Evolutionary conservation across 2,888 invertebrate species (phyloP), one percentile per base, ranked within the genome.

Genomic region (Melanostoma scalare): DNA sequence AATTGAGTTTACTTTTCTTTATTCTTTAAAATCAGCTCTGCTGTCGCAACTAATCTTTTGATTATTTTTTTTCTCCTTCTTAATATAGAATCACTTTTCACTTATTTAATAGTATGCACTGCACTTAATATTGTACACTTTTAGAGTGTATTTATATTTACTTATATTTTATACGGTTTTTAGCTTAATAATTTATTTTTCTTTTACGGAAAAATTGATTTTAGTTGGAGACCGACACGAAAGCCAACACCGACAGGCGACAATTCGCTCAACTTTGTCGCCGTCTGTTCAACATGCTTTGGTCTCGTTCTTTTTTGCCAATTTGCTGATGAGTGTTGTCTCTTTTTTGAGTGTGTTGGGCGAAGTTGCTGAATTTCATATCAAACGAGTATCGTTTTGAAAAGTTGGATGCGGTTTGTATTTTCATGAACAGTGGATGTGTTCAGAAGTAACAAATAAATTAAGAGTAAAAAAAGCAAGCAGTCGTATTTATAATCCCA

Each of bases 211-310:
- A 72, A 73, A 82, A 69, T 82, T 69, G 82, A 82, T 82, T 82
- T 82, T 82, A 63, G 46, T 73, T 56, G 40, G 48, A 80, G 74
- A 63, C 80, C 85, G 80, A 85, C 85, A 85, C 80, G 85, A 75
- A 85, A 79, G 71, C 85, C 80, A 76, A 76, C 80, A 85, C 80
- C 80, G 85, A 85, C 69, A 69, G 30, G 44, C 53, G 53, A 55
- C 73, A 84, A 44, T 80, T 85, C 68, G 68, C 72, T 76, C 75
- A 67, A 72, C n/a, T 85, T 79, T 76, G 79, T 85, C 68, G 69
- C 73, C 77, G 74, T 82, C 71, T 80, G 74, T 65, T 63, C 10
- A 48, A 20, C 44, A 61, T 68, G 53, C 60, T n/a, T 69, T 71
- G 38, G 80, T 81, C 80, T 75, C 80, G 36, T 72, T 81, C 80